A percentile compares a stretch with the other conserved stretches of the same genome.
These are phyloP conservation scores for Drosophila tripunctata DNA, from an alignment of 2,888 invertebrate species.

Conservation along the genomic window DNA sequence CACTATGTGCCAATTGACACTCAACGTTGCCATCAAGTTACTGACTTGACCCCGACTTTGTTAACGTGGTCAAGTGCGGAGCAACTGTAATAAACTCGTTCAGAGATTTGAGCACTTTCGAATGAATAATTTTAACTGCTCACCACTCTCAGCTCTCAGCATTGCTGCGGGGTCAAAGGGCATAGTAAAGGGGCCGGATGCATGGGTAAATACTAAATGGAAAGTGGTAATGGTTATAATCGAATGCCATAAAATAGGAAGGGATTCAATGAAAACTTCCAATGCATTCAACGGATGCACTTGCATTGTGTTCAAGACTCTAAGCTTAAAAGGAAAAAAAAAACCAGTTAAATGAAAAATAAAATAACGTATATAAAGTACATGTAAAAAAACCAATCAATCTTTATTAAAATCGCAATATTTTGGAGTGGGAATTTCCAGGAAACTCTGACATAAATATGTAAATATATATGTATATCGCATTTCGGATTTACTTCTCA, in stretches of 20 bases:
- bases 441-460: background rate
- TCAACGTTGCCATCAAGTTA: slow-evolving; percentile 22
- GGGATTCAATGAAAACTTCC: background rate
- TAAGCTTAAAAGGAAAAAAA: background rate
- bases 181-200: background rate
- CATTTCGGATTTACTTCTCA: background rate
- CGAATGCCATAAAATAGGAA: slow-evolving; percentile 10
- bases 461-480: too few species aligned
- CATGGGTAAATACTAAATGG: background rate
- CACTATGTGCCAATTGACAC: slow-evolving; percentile 41
- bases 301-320: background rate
- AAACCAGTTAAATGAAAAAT: too few species aligned
- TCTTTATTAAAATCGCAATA: slow-evolving; percentile 12
- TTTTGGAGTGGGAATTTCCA: background rate
- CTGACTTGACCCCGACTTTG: slow-evolving; percentile 4
- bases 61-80: slow-evolving; percentile 19
- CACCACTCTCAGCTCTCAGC: slow-evolving; percentile 13
- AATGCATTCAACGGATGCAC: background rate
- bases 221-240: slow-evolving; percentile 11
- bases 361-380: too few species aligned
- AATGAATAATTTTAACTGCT: slow-evolving; percentile 48
- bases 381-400: slow-evolving; percentile 6
- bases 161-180: background rate
- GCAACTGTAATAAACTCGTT: slow-evolving; percentile 36
- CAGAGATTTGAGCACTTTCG: slow-evolving; percentile 37